These are phyloP conservation scores for Setipinna tenuifilis DNA, from an alignment of 2,797 vertebrate species.

Conservation along the genomic window DNA sequence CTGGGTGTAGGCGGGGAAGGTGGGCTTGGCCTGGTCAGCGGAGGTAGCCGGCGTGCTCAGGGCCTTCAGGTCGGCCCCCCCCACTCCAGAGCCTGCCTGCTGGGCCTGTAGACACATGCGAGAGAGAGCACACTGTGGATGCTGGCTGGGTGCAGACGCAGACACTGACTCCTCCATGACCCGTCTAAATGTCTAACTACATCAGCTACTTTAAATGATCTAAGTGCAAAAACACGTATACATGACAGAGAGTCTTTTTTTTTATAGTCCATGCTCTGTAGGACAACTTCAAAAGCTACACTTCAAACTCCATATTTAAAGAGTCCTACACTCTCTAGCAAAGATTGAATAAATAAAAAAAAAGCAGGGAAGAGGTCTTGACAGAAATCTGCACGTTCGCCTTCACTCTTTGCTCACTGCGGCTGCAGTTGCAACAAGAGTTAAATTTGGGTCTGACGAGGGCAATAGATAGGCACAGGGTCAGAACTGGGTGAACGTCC, in stretches of 20 bases:
- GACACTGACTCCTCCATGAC: not conserved
- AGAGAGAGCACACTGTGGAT: not conserved
- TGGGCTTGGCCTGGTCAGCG: conserved; percentile 91
- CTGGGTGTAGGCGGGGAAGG: conserved; percentile 98
- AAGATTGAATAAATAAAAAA: not conserved
- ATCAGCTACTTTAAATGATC: not conserved
- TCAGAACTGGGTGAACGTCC: not conserved
- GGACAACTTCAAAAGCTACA: not conserved
- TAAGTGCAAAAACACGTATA: not conserved
- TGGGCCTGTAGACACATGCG: conserved; percentile 80
- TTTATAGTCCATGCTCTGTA: conserved; percentile 2
- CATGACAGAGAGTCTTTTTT: not conserved
- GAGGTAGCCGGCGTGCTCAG: conserved; percentile 66
- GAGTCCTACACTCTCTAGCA: not conserved
- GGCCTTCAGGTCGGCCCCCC: not conserved
- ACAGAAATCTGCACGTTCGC: conserved; percentile 16
- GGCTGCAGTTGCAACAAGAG: not conserved
- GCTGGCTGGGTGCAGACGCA: not conserved
- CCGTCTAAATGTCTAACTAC: not conserved
- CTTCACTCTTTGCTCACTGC: not conserved
- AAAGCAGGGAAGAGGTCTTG: not conserved
- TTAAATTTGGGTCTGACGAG: not conserved
- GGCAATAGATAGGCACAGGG: not conserved
- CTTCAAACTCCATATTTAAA: not conserved
- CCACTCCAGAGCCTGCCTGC: conserved; percentile 83